Evolutionary conservation across 2,113 vertebrate genomes (phyloP), one percentile per base, ranked within the genome.

Genomic region (Lophochroa leadbeateri): DNA sequence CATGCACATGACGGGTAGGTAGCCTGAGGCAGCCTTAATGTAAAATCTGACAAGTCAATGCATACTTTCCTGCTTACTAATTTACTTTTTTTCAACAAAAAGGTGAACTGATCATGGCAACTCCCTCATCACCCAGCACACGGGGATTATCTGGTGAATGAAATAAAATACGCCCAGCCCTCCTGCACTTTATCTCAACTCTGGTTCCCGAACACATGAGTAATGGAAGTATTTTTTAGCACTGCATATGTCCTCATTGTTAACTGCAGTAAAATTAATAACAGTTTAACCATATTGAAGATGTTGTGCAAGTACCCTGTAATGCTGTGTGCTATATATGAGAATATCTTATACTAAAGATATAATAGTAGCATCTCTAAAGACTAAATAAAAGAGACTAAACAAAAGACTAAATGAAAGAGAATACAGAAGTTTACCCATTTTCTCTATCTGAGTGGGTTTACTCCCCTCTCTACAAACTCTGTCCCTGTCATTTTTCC

Each of bases 11-110:
- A 71, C 79, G 82, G 33, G 13, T 94, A 43, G 37, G 13, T 94
- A 46, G 81, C 92, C 96, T 6, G n/a, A 58, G 94, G 86, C 88
- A 69, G 28, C 75, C 43, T 72, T 46, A 41, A 69, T 44, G 79
- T 83, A 41, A 52, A 63, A 88, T 41, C 55, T 96, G 95, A 94
- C 95, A 96, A 72, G 31, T 55, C 68, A n/a, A 16, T 33, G 49
- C 92, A 93, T 80, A 95, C 31, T 77, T 96, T 65, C 80, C 68
- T 71, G 70, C 92, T 81, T 94, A 76, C 77, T 82, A 58, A 87
- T 93, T 82, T 74, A 50, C 35, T 53, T 72, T 82, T 71, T 76
- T 58, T 21, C 63, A 47, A 39, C 55, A 33, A 44, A 89, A 57
- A 49, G 47, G 17, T 82, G 90, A 84, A 44, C 41, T 0, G 5